Evolutionary conservation across 2,888 invertebrate species (phyloP).

Genomic region (Frankliniella fusca): DNA sequence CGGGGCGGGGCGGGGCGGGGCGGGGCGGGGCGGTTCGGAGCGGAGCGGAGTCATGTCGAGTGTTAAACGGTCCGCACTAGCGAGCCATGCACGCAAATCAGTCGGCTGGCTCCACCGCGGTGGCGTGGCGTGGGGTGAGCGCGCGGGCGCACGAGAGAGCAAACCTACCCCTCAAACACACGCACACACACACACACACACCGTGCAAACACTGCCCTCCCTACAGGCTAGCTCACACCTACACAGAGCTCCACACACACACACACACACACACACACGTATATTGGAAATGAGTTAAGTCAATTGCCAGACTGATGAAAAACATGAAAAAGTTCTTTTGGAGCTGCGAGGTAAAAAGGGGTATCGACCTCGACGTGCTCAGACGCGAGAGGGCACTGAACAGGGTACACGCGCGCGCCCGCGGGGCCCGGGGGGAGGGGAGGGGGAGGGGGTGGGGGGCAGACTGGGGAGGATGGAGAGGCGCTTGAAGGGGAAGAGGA

Average conservation of each 20-base stretch:
- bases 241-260: background rate
- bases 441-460: background rate
- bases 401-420: background rate
- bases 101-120: background rate
- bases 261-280: background rate
- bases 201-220: background rate
- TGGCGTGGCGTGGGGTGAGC: background rate
- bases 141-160: background rate
- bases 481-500: background rate
- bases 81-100: slow-evolving; percentile 14
- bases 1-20: too few species aligned
- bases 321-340: slow-evolving; percentile 21
- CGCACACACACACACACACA: background rate
- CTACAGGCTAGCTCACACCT: background rate
- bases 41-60: background rate
- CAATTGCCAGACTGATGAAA: slow-evolving; percentile 24
- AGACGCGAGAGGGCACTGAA: background rate
- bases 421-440: background rate
- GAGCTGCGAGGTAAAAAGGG: slow-evolving; percentile 4
- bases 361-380: slow-evolving; percentile 13
- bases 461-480: background rate
- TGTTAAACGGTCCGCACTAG: slow-evolving; percentile 10
- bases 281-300: slow-evolving; percentile 19
- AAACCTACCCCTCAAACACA: background rate
- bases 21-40: background rate